Base-by-base conservation (phyloP, 1,140 invertebrate species). In the Homalodisca vitripennis region DNA sequence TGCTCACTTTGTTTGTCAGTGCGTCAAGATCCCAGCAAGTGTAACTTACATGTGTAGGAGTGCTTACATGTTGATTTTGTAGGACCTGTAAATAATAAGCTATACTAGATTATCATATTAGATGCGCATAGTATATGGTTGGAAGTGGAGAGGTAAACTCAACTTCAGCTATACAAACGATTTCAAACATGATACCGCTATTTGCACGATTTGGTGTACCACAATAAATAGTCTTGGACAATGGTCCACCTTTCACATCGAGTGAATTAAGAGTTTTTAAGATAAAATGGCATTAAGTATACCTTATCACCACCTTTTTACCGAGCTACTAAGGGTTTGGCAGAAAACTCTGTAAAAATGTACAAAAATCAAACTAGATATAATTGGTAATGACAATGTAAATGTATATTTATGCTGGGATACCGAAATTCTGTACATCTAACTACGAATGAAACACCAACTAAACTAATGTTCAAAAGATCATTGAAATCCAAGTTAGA, bases 111-210 rank as follows among this genome's bases (percentile, higher is more conserved):
- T 2, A n/a, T 67, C n/a, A 55, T 67, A 1, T 12, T 53, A 30
- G 66, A 67, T 55, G 66, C 47, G 27, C 24, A 53, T 67, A 53
- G 47, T 20, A 67, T 53, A n/a, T 51, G 66, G 46, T 17, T 67
- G 41, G 65, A 67, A 48, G 34, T 67, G 48, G 47, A 64, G 62
- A 64, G 20, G 26, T 64, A 20, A 32, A n/a, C 20, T 64, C 62
- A 12, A 64, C 62, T 32, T 30, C 27, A 32, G 2, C 62, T 64
- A 64, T 32, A 32, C 29, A 64, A 34, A 64, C 62, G 10, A 64
- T 53, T 53, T 53, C 48, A 17, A 53, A 53, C 6, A 12, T 53
- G 48, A 22, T 6, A 14, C 20, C 12, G 3, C 6, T 53, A 20
- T 53, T 53, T 53, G 48, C 12, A 20, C 6, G 48, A 22, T 53